Evolutionary conservation across 2,113 vertebrate genomes (phyloP), one percentile per base, ranked within the genome.

Genomic region (Anhinga anhinga): DNA sequence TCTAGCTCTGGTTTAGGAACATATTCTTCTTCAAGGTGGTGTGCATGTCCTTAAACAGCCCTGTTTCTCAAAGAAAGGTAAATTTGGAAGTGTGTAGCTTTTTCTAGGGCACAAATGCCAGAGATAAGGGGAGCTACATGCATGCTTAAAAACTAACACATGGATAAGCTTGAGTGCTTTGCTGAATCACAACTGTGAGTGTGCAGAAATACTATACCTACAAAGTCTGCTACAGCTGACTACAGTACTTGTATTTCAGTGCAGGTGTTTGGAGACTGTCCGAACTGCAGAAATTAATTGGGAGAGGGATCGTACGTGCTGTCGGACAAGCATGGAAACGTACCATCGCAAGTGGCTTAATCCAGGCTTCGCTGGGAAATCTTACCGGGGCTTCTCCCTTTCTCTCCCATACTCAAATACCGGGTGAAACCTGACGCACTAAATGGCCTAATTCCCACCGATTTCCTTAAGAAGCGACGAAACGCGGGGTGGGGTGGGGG

Each of bases 181-280:
- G 93, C 82, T 93, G 95, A 85, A 77, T 87, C 90, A 61, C 83
- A 84, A 65, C 87, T 49, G 34, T 20, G 86, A 88, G 74, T 4
- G 0, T 13, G 79, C 70, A 90, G 91, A 82, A 80, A 73, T 23
- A 14, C 36, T 80, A 6, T 26, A 34, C 62, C 36, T 32, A 9
- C 8, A 13, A 8, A 0, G 2, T 11, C 59, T 62, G 78, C 63
- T 58, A 52, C n/a, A 15, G 62, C 87, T 9, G 61, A 82, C 69
- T 10, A 25, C 49, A n/a, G 70, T 2, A 0, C 42, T 38, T 9
- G n/a, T 12, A 25, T 55, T 78, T 62, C 61, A 29, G 58, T 19
- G 52, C 73, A 29, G 65, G 65, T n/a, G 74, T 72, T 82, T 10
- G 50, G 62, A 62, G 38, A 45, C 58, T 9, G 25, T 44, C 36